Evolutionary conservation across 2,888 invertebrate genomes (phyloP).

Genomic region (Lampropteryx suffumata): DNA sequence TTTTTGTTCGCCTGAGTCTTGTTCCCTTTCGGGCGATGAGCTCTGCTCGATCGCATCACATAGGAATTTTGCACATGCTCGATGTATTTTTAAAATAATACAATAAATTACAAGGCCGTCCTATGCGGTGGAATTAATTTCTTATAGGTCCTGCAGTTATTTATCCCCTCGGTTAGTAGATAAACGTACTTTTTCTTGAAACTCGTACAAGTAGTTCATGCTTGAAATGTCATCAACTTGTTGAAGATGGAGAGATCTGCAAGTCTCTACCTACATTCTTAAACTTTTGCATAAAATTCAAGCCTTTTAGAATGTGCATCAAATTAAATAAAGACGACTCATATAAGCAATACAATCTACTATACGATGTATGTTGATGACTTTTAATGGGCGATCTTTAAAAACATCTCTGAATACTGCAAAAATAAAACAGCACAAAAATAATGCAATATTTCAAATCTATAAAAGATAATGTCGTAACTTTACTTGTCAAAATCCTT

Average conservation of each 20-base stretch:
- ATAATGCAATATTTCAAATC: too few relatives aligned
- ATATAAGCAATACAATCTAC: not conserved
- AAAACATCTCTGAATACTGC: too few relatives aligned
- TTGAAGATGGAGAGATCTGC: slow-evolving; percentile 29
- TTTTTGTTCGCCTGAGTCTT: slow-evolving; percentile 18
- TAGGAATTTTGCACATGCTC: slow-evolving; percentile 49
- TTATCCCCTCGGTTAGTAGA: slow-evolving; percentile 9
- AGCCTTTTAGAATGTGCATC: slow-evolving; percentile 13
- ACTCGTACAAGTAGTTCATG: slow-evolving; percentile 11
- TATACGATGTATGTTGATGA: too few relatives aligned
- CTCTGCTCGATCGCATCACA: slow-evolving; percentile 30
- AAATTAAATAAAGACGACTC: not conserved
- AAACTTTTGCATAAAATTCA: slow-evolving; percentile 28
- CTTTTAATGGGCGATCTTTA: too few relatives aligned
- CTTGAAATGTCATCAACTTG: slow-evolving; percentile 25
- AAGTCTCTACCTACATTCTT: slow-evolving; percentile 24
- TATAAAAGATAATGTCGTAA: too few relatives aligned
- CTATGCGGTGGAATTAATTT: slow-evolving; percentile 27
- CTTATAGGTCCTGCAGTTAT: slow-evolving; percentile 26
- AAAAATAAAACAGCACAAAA: too few relatives aligned
- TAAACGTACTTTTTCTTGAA: slow-evolving; percentile 11
- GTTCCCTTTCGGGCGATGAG: slow-evolving; percentile 14
- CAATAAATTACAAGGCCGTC: slow-evolving; percentile 38
- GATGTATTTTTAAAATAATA: slow-evolving; percentile 39
- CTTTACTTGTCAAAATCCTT: too few relatives aligned